These are phyloP conservation scores for Anolis sagrei DNA, from an alignment of 2,113 vertebrate genomes.

Conservation along the genomic window DNA sequence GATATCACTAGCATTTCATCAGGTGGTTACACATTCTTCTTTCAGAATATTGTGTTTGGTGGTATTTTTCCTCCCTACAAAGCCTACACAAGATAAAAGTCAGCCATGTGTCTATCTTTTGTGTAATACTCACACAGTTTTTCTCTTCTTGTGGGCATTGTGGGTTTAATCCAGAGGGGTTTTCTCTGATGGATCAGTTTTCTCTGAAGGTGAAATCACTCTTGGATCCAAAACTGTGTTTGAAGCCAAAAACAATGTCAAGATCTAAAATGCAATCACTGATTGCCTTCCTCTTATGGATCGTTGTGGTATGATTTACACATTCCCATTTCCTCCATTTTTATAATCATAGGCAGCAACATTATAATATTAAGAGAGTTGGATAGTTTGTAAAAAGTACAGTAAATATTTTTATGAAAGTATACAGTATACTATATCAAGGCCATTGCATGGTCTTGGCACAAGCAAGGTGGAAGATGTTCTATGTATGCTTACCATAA, in stretches of 20 bases:
- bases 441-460: background rate
- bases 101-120: background rate
- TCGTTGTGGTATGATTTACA: background rate
- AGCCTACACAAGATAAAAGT: background rate
- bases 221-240: too few species aligned
- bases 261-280: background rate
- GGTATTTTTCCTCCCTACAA: background rate
- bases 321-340: background rate
- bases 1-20: background rate
- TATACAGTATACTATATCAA: background rate
- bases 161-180: background rate
- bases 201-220: too few species aligned
- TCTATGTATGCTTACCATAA: slow-evolving; percentile 51
- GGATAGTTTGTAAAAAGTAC: background rate
- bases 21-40: background rate
- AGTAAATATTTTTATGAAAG: background rate
- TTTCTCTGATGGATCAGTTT: background rate
- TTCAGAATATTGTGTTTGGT: background rate
- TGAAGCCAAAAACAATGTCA: too few species aligned
- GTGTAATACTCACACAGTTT: background rate
- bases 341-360: background rate
- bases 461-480: background rate
- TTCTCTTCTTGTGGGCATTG: background rate
- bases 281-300: background rate
- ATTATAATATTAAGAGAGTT: background rate